A percentile compares a stretch with the other conserved stretches of the same genome.
Conservation (phyloP, 2,113 vertebrate genomes). For the Lycocorax pyrrhopterus region DNA sequence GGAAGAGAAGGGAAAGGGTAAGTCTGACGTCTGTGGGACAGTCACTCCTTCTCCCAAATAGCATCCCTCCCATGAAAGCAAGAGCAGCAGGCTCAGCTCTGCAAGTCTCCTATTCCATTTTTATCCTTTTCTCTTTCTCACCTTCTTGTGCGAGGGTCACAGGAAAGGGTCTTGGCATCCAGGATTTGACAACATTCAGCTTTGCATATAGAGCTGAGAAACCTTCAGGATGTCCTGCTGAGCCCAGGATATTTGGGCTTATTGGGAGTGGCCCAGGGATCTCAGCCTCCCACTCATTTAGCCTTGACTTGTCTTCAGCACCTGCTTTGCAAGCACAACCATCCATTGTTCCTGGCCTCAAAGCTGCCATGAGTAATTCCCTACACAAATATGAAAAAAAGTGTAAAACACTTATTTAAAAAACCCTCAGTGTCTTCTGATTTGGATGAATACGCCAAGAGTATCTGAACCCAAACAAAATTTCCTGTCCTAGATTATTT, state of each 20-base stretch:
- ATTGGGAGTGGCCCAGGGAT: not conserved
- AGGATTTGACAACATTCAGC: not conserved
- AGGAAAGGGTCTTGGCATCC: not conserved
- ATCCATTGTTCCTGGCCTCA: not conserved
- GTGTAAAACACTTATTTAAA: not conserved
- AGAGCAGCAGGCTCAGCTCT: not conserved
- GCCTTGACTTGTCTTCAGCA: not conserved
- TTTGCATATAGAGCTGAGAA: not conserved
- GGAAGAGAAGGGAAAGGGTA: not conserved
- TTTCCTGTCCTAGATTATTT: not conserved
- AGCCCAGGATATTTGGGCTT: not conserved
- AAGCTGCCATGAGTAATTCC: not conserved
- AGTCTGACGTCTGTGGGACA: not conserved
- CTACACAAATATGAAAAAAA: not conserved
- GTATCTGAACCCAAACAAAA: not conserved
- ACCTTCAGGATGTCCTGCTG: not conserved
- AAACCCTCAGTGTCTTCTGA: not conserved
- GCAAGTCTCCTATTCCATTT: not conserved
- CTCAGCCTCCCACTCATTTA: not conserved
- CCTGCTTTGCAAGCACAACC: not conserved
- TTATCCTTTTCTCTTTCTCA: not conserved
- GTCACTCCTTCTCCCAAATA: not conserved
- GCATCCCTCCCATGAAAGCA: not conserved
- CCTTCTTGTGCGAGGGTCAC: not conserved
- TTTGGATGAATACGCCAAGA: not conserved